These are phyloP conservation scores for Ramphastos sulfuratus DNA, from an alignment of 2,113 vertebrate species.

Conservation along the genomic window DNA sequence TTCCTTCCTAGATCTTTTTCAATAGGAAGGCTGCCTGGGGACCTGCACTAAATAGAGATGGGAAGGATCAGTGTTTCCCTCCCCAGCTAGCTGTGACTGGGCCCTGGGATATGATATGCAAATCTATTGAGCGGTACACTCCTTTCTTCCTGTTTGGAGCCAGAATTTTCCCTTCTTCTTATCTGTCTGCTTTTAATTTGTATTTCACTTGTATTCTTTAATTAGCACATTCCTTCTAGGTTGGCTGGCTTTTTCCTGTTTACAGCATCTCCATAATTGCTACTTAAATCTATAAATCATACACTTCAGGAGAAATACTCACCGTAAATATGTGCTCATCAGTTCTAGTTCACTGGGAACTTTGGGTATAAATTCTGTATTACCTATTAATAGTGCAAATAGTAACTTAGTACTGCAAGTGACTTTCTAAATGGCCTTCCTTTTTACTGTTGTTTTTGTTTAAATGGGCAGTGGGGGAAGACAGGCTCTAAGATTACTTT, in stretches of 20 bases:
- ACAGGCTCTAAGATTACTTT: too few species aligned
- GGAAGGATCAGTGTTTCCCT: slow-evolving; percentile 33
- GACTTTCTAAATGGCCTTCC: neutral
- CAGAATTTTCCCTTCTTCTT: slow-evolving; percentile 33
- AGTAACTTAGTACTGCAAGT: neutral
- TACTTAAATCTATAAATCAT: neutral
- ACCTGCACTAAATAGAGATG: slow-evolving; percentile 58
- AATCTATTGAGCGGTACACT: neutral
- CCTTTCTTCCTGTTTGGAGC: slow-evolving; percentile 45
- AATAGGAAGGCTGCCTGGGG: slow-evolving; percentile 54
- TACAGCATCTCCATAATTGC: slow-evolving; percentile 2
- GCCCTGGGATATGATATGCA: slow-evolving; percentile 57
- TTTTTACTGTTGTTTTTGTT: neutral
- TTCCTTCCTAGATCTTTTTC: slow-evolving; percentile 65
- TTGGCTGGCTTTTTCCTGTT: slow-evolving; percentile 58
- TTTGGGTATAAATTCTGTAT: slow-evolving; percentile 1
- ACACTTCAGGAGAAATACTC: neutral
- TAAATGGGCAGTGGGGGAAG: too few species aligned
- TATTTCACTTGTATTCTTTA: slow-evolving; percentile 25
- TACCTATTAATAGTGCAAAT: neutral
- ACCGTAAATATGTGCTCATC: neutral
- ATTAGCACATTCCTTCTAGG: slow-evolving; percentile 55
- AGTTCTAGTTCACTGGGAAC: neutral
- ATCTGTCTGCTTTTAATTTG: slow-evolving; percentile 35
- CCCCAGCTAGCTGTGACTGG: neutral